phyloP scores from a whole-genome alignment of 2,797 vertebrate genomes.

The Fundulus diaphanus region DNA sequence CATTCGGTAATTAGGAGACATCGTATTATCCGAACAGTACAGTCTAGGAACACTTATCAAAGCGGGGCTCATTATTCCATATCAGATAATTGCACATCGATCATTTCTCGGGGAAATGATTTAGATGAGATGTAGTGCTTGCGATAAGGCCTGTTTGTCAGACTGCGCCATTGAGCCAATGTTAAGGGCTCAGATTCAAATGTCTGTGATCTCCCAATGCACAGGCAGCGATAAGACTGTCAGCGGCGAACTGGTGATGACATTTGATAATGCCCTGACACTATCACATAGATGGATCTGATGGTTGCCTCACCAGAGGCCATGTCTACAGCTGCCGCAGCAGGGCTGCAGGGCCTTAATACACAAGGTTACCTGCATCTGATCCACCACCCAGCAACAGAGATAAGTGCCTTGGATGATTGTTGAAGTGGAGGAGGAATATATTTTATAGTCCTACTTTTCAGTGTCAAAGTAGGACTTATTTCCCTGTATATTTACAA shows the following conservation, averaged over 20 bases:
- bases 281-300: slow-evolving; percentile 76
- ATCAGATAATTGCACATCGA: slow-evolving; percentile 83
- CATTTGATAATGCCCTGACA: slow-evolving; percentile 81
- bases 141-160: slow-evolving; percentile 76
- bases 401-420: slow-evolving; percentile 65
- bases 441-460: slow-evolving; percentile 47
- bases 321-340: slow-evolving; percentile 71
- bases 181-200: slow-evolving; percentile 69
- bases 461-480: slow-evolving; percentile 3
- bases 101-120: slow-evolving; percentile 80
- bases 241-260: slow-evolving; percentile 71
- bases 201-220: slow-evolving; percentile 75
- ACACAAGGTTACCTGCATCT: slow-evolving; percentile 69
- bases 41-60: slow-evolving; percentile 75
- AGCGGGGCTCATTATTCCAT: slow-evolving; percentile 75
- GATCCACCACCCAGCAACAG: slow-evolving; percentile 62
- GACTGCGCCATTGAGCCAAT: slow-evolving; percentile 58
- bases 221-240: slow-evolving; percentile 72
- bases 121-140: slow-evolving; percentile 74
- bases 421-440: slow-evolving; percentile 44
- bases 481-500: slow-evolving; percentile 18
- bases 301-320: slow-evolving; percentile 75
- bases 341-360: slow-evolving; percentile 58
- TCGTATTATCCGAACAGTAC: slow-evolving; percentile 60
- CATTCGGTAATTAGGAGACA: slow-evolving; percentile 65